Base-by-base conservation (phyloP, 2,888 invertebrate genomes). In the Andrena hattorfiana region DNA sequence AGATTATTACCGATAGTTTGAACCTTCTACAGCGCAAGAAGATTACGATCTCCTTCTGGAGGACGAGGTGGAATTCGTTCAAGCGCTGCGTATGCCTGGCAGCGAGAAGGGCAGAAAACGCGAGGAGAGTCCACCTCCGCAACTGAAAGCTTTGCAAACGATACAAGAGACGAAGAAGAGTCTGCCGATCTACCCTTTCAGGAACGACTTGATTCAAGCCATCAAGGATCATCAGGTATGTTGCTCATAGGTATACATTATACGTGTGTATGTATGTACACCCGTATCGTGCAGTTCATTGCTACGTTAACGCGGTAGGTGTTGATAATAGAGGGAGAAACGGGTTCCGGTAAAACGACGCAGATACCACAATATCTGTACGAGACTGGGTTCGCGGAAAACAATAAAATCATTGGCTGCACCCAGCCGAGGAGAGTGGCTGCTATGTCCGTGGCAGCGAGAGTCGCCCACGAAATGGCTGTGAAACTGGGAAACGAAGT, bases 401-500 rank as follows among this genome's bases (percentile, higher is more conserved):
- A 97, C 92, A 97, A 96, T 51, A 98, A 98, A 95, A 97, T 97
- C 94, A 98, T 99, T 91, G 99, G 99, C 0, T 99, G 99, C 92
- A 99, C 99, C 0, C 99, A 85, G 49, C 99, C 99, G 0, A 95
- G 99, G 85, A 95, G 99, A 94, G 99, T 99, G 1, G 99, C 99
- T 28, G 99, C 99, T 2, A 99, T 99, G 99, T 99, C 99, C n/a
- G 99, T 99, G 28, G 98, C 99, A 26, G 97, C 99, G 3, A 96
- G 99, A 93, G 99, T 99, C 0, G 98, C 99, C 2, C 98, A 99
- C 93, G 99, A 99, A 95, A 98, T 99, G 98, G 96, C 96, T 87
- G 97, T 98, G 0, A 99, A 99, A 94, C 95, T 99, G 32, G 99
- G 99, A 68, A 98, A 97, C 94, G 98, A 98, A 95, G 98, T 98